Percentiles rank a stretch among this genome's conserved stretches.
These are phyloP conservation scores for Phorcus lineatus DNA, from an alignment of 2,888 invertebrate species.

Conservation along the genomic window DNA sequence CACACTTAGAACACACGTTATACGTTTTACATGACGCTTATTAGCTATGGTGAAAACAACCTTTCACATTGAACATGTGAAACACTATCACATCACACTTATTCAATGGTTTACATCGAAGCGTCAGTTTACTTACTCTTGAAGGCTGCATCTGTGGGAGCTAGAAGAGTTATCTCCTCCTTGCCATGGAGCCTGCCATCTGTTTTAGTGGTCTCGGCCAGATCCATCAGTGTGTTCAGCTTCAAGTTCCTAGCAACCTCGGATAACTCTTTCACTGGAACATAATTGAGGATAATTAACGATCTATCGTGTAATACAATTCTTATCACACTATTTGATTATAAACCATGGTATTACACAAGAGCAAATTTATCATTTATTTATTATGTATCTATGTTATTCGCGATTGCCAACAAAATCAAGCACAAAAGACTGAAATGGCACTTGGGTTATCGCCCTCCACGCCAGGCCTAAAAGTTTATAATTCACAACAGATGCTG, in stretches of 20 bases:
- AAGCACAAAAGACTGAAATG: background rate
- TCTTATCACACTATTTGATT: background rate
- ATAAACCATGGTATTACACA: too few species aligned
- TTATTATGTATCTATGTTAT: too few species aligned
- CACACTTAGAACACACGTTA: too few species aligned
- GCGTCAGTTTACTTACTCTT: constrained; percentile 50
- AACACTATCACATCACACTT: too few species aligned
- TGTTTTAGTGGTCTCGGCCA: constrained; percentile 75
- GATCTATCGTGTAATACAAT: background rate
- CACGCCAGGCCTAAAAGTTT: too few species aligned
- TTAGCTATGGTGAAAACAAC: too few species aligned
- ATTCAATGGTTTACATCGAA: too few species aligned
- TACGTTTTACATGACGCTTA: too few species aligned
- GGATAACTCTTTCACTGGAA: constrained; percentile 75
- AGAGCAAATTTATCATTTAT: background rate
- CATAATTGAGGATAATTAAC: background rate
- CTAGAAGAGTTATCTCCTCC: constrained; percentile 77
- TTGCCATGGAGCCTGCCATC: constrained; percentile 75
- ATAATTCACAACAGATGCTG: too few species aligned
- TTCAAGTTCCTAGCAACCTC: constrained; percentile 74
- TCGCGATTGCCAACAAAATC: background rate
- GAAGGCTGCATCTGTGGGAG: constrained; percentile 77
- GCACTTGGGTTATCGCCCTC: too few species aligned
- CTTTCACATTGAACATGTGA: too few species aligned
- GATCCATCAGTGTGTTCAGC: constrained; percentile 75